These are phyloP conservation scores for Alces alces DNA, from an alignment of 2,113 vertebrate genomes.

Conservation along the genomic window DNA sequence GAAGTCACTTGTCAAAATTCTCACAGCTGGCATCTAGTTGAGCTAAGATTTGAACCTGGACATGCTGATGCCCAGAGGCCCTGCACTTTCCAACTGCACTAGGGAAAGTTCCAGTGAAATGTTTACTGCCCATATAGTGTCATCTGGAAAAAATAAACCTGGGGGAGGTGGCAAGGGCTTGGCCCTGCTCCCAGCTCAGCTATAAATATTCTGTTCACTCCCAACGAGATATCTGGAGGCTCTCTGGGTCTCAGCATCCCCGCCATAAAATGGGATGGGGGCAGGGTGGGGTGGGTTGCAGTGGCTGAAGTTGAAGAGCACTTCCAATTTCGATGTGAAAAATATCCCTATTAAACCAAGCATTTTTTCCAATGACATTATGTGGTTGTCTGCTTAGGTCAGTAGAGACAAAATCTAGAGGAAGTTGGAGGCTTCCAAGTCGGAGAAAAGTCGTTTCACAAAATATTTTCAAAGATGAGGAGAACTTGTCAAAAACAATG, in stretches of 20 bases:
- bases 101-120: neutral
- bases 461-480: slow-evolving; percentile 38
- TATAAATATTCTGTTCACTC: neutral
- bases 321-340: neutral
- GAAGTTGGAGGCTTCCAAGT: neutral
- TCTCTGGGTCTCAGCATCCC: neutral
- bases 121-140: neutral
- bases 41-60: neutral
- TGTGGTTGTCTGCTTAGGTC: neutral
- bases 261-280: neutral
- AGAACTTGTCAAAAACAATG: slow-evolving; percentile 59
- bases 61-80: neutral
- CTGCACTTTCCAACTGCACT: neutral
- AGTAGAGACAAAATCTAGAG: slow-evolving; percentile 31
- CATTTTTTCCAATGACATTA: neutral
- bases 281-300: too few species aligned
- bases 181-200: neutral
- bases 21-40: neutral
- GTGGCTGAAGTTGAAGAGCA: neutral
- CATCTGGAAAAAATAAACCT: neutral
- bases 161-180: neutral
- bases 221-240: neutral
- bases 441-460: neutral
- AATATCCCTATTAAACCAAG: neutral
- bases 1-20: neutral